Evolutionary conservation across 2,113 vertebrate genomes (phyloP).

Genomic region (Ramphastos sulfuratus): DNA sequence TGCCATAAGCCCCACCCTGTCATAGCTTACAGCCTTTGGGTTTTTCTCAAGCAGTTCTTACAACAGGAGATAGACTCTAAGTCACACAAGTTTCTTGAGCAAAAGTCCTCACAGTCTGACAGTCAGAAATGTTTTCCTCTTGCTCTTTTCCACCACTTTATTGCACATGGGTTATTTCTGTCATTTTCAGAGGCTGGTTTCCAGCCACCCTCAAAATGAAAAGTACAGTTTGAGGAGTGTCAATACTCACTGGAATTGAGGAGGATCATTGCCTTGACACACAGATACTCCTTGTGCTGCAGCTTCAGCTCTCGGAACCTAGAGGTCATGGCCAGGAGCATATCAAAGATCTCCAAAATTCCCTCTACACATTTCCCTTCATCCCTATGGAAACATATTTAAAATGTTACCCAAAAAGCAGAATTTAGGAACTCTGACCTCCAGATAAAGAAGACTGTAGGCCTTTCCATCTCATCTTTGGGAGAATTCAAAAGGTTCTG

Average conservation of each 20-base stretch:
- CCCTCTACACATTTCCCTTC: conserved; percentile 97
- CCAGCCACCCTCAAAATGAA: neutral
- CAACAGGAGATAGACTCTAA: neutral
- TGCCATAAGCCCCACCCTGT: neutral
- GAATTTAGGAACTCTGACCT: neutral
- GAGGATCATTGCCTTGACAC: conserved; percentile 97
- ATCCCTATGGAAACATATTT: conserved; percentile 81
- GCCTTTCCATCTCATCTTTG: neutral
- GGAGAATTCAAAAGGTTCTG: neutral
- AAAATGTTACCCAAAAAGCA: neutral
- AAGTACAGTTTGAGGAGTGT: neutral
- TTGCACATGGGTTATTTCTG: neutral
- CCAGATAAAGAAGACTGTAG: neutral
- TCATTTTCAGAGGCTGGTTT: neutral
- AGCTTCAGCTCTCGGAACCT: conserved; percentile 94
- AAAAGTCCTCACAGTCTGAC: neutral
- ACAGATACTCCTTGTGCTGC: conserved; percentile 95
- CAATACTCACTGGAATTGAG: conserved; percentile 95
- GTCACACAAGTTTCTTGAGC: neutral
- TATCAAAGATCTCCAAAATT: conserved; percentile 98
- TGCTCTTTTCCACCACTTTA: neutral
- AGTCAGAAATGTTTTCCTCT: neutral
- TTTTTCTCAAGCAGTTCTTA: neutral
- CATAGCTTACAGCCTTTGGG: neutral
- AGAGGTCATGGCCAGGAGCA: conserved; percentile 93